phyloP scores from a whole-genome alignment of 1,140 invertebrate species.

The Drosophila nannoptera region DNA sequence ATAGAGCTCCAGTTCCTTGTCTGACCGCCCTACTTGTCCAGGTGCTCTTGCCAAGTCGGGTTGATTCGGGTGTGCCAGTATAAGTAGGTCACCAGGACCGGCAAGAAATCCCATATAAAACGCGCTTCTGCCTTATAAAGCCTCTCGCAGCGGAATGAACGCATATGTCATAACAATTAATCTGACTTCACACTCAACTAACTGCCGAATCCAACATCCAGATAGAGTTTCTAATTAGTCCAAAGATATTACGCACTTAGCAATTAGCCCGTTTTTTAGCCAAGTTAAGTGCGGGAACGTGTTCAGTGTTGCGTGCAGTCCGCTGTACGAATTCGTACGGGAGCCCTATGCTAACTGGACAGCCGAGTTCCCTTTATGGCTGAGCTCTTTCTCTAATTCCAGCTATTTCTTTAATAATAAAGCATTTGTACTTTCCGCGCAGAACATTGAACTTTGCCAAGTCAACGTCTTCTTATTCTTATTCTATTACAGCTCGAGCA shows the following conservation, averaged over 20 bases:
- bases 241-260: not conserved
- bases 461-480: not conserved
- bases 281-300: not conserved
- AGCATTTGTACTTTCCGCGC: slow-evolving; percentile 20
- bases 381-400: slow-evolving; percentile 23
- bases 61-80: slow-evolving; percentile 37
- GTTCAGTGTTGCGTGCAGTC: slow-evolving; percentile 22
- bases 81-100: slow-evolving; percentile 47
- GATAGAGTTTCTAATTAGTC: no score
- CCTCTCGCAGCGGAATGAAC: no score
- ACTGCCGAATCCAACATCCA: no score
- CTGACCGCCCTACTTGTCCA: slow-evolving; percentile 26
- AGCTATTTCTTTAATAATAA: not conserved
- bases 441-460: slow-evolving; percentile 21
- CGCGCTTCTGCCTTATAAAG: not conserved
- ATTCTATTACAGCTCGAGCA: no score
- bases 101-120: not conserved
- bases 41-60: slow-evolving; percentile 7
- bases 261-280: not conserved
- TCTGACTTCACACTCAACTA: no score
- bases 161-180: no score
- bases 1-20: slow-evolving; percentile 43
- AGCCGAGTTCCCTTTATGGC: slow-evolving; percentile 25
- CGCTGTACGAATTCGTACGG: slow-evolving; percentile 19
- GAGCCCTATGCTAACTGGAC: slow-evolving; percentile 10